Evolutionary conservation across 1,140 invertebrate species (phyloP).

Genomic region (Scaptomyza hsui): DNA sequence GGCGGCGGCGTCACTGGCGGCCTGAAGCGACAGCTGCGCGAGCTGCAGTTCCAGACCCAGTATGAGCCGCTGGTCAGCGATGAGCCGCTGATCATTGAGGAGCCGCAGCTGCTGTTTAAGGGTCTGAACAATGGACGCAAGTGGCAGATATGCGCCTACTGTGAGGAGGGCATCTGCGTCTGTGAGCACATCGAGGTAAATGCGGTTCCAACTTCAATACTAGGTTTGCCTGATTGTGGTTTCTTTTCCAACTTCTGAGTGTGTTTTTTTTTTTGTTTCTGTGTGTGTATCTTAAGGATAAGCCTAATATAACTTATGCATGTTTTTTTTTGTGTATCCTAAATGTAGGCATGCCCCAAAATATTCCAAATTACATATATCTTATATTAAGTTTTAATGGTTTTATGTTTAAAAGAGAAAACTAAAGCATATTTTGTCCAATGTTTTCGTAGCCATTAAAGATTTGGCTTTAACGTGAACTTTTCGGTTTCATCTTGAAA

Average conservation of each 20-base stretch:
- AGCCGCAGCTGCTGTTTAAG: slow-evolving; percentile 77
- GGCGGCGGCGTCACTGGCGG: slow-evolving; percentile 39
- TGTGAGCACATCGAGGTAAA: slow-evolving; percentile 84
- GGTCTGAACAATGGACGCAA: slow-evolving; percentile 72
- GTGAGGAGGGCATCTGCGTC: slow-evolving; percentile 82
- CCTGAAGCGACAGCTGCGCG: slow-evolving; percentile 70
- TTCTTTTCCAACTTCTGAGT: background rate
- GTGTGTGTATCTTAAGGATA: background rate
- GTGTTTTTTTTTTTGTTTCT: background rate
- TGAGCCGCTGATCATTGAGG: slow-evolving; percentile 75
- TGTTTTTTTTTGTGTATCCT: background rate
- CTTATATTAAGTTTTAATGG: background rate
- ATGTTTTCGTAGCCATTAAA: background rate
- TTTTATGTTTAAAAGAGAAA: background rate
- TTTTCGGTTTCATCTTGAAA: background rate
- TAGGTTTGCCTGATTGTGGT: background rate
- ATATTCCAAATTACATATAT: background rate
- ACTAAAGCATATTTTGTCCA: background rate
- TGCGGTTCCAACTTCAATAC: slow-evolving; percentile 10
- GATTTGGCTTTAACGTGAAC: background rate
- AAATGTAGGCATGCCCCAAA: slow-evolving; percentile 17
- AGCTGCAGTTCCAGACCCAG: slow-evolving; percentile 78
- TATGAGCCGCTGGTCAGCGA: slow-evolving; percentile 77
- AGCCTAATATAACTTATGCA: slow-evolving; percentile 13
- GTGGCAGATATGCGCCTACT: slow-evolving; percentile 78